Evolutionary conservation across 1,140 invertebrate species (phyloP).

Genomic region (Nomia melanderi): DNA sequence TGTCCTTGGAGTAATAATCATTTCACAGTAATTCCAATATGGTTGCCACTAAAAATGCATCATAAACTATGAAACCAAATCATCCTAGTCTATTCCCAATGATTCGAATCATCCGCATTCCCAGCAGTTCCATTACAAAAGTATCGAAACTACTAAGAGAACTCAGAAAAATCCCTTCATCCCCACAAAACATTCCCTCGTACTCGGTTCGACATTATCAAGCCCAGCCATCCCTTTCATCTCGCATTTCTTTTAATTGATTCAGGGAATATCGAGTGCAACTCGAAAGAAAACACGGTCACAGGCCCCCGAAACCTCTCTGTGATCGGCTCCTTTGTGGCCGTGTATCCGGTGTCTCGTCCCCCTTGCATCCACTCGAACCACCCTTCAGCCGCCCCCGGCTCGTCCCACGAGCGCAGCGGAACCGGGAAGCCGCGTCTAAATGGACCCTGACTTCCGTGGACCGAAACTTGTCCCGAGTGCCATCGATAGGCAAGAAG

Average conservation of each 20-base stretch:
- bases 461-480: conserved; percentile 8
- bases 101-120: too few species aligned
- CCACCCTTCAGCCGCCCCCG: neutral
- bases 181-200: too few species aligned
- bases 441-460: conserved; percentile 20
- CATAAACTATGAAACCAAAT: too few species aligned
- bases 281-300: neutral
- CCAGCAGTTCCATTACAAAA: too few species aligned
- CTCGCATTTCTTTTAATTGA: conserved; percentile 24
- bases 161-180: too few species aligned
- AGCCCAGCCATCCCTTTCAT: conserved; percentile 1
- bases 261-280: conserved; percentile 20
- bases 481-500: neutral
- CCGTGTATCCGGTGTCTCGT: neutral
- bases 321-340: conserved; percentile 27
- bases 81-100: too few species aligned
- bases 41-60: too few species aligned
- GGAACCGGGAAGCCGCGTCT: conserved; percentile 3
- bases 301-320: too few species aligned
- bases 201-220: conserved; percentile 2
- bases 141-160: too few species aligned
- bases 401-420: conserved; percentile 1
- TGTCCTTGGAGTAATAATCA: too few species aligned
- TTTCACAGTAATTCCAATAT: too few species aligned
- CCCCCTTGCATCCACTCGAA: neutral